phyloP scores from a whole-genome alignment of 2,113 vertebrate genomes.

The Tachysurus vachellii region DNA sequence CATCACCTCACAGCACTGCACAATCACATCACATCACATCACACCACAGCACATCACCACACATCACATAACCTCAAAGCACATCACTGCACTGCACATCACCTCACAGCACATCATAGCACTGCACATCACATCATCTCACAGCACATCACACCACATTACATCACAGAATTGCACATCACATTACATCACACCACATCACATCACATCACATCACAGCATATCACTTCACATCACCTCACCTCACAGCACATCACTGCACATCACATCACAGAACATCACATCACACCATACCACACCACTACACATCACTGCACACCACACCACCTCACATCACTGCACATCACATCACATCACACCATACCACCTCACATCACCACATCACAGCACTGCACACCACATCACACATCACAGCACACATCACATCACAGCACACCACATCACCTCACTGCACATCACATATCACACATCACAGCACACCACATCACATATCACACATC shows the following conservation, averaged over 20 bases:
- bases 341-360: neutral
- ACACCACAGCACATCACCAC: neutral
- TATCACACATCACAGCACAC: too few species aligned
- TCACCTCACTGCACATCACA: too few species aligned
- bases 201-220: neutral
- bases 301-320: too few species aligned
- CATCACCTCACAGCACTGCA: neutral
- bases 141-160: neutral
- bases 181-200: too few species aligned
- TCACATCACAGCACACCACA: neutral
- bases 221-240: neutral
- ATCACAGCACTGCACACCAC: too few species aligned
- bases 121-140: neutral
- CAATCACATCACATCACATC: neutral
- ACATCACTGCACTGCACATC: neutral
- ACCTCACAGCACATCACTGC: conserved; percentile 61
- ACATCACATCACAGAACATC: neutral
- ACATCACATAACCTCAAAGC: neutral
- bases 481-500: neutral
- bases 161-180: too few species aligned
- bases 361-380: too few species aligned
- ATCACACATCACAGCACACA: neutral
- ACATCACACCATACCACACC: neutral
- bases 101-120: too few species aligned
- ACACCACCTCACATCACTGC: too few species aligned